phyloP scores from a whole-genome alignment of 64 coral and sea anemone genomes.

The Dendronephthya gigantea region DNA sequence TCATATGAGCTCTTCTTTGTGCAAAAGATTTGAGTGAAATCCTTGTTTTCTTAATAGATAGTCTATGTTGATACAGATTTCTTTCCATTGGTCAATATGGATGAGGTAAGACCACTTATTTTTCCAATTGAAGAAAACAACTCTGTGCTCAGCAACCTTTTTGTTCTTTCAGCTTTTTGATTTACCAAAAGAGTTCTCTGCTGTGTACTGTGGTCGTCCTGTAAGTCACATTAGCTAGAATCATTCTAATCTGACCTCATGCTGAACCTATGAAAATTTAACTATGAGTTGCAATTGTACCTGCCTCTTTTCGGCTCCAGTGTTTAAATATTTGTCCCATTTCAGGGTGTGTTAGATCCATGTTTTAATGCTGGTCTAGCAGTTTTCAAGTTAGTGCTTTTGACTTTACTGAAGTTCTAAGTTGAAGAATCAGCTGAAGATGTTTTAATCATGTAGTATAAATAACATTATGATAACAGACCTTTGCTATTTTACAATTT shows the following conservation, averaged over 20 bases:
- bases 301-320: too few relatives aligned
- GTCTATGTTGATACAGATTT: slow-evolving; percentile 6
- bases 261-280: too few relatives aligned
- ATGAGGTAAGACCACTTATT: background rate
- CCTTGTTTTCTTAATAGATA: background rate
- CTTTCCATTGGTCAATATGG: slow-evolving; percentile 7
- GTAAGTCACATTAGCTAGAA: background rate
- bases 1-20: background rate
- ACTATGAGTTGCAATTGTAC: too few relatives aligned
- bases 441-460: background rate
- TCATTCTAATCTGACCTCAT: background rate
- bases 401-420: too few relatives aligned
- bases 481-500: background rate
- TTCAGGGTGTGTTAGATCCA: slow-evolving; percentile 49
- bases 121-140: too few relatives aligned
- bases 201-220: background rate
- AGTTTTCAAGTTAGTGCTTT: slow-evolving; percentile 34
- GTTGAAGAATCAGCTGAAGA: too few relatives aligned
- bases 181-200: background rate
- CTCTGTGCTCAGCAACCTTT: background rate
- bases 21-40: too few relatives aligned
- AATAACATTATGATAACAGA: background rate
- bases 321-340: background rate
- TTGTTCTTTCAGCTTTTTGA: background rate
- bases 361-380: slow-evolving; percentile 81